These are phyloP conservation scores for Leptinotarsa texana DNA, from an alignment of 1,140 invertebrate species.

Conservation along the genomic window DNA sequence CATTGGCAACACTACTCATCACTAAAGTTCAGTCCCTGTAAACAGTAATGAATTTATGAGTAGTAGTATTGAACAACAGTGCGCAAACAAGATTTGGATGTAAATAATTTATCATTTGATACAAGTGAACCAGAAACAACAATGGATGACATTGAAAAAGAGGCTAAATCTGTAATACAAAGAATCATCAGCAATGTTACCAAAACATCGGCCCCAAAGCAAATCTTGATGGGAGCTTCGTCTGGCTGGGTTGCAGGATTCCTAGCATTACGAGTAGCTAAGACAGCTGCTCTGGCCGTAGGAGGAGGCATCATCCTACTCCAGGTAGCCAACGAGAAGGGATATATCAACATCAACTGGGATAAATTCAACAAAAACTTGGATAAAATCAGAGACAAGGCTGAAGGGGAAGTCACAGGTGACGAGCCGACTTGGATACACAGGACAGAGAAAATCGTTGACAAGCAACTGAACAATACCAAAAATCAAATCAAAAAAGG, in stretches of 20 bases:
- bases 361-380: conserved; percentile 79
- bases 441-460: conserved; percentile 59
- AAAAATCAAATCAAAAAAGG: conserved; percentile 24
- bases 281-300: conserved; percentile 83
- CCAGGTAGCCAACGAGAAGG: conserved; percentile 87
- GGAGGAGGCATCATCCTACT: conserved; percentile 87
- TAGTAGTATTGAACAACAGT: too few relatives aligned
- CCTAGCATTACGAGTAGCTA: conserved; percentile 88
- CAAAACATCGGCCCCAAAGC: conserved; percentile 82
- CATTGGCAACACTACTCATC: too few relatives aligned
- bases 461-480: conserved; percentile 27
- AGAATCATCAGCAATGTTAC: conserved; percentile 77
- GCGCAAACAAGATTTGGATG: too few relatives aligned
- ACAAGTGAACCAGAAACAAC: conserved; percentile 10
- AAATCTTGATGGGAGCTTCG: conserved; percentile 81
- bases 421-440: conserved; percentile 73
- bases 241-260: conserved; percentile 91
- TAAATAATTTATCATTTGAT: too few relatives aligned
- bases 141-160: conserved; percentile 38
- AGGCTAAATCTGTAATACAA: conserved; percentile 60
- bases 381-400: conserved; percentile 77
- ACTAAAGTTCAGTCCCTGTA: too few relatives aligned
- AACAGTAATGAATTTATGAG: too few relatives aligned
- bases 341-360: conserved; percentile 91
- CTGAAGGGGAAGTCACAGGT: conserved; percentile 71